Base-by-base conservation (phyloP, 2,113 vertebrate genomes). In the Tauraco erythrolophus region DNA sequence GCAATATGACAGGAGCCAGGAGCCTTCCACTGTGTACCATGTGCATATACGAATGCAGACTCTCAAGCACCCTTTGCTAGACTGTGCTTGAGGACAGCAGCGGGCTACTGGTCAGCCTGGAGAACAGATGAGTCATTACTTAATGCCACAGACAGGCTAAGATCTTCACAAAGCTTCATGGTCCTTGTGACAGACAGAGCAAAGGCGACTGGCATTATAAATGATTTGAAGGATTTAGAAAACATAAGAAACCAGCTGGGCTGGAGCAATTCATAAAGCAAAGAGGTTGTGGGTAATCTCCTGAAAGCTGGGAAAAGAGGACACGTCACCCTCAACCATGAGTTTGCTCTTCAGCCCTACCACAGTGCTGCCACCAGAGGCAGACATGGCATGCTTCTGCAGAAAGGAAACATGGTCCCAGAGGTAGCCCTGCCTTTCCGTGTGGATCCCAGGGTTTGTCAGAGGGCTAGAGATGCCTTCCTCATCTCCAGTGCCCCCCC, bases 401-500 rank as follows among this genome's bases (percentile, higher is more conserved):
- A 28, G 79, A 45, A 60, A 16, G 28, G 31, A 45, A 56, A 10
- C 0, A 1, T 7, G 33, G 31, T 39, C 35, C 53, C 53, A 48
- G 57, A 62, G 35, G 10, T 1, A 51, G 12, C 31, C 24, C 23
- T 56, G 65, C 11, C 11, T 61, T 76, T 85, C 9, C 41, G 9
- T 5, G 0, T 2, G 14, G 10, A 22, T 54, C 24, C 31, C 0
- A 1, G n/a, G 10, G 15, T 41, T 75, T 75, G 11, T 22, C 0
- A 0, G 15, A 6, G 35, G 19, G 6, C 12, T 76, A 7, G 45
- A 48, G 39, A 31, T 45, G 41, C 35, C 37, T 65, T 69, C 22
- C 28, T 57, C 45, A 24, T 8, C 41, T 22, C n/a, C 71, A 45
- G 33, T 10, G 16, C 19, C 21, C 31, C 53, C 33, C 33, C 31